These are phyloP conservation scores for Macquaria ambigua DNA, from an alignment of 2,113 vertebrate genomes.

Conservation along the genomic window DNA sequence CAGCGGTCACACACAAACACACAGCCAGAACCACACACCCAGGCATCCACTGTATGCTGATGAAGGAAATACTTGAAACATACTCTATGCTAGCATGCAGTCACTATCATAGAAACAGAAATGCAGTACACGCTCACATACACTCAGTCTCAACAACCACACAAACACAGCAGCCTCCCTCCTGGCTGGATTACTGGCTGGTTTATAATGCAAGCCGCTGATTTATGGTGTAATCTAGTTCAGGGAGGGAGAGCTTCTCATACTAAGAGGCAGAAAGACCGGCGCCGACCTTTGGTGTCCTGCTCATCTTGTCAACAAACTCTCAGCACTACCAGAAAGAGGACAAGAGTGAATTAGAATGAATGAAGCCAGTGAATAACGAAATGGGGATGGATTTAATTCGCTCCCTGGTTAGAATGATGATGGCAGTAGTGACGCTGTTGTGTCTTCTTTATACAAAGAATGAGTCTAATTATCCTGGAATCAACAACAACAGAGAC, in stretches of 20 bases:
- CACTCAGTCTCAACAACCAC: background rate
- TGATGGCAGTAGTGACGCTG: background rate
- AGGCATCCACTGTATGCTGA: background rate
- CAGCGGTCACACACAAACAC: background rate
- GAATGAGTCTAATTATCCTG: slow-evolving; percentile 24
- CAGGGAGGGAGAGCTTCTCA: slow-evolving; percentile 41
- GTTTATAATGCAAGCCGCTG: slow-evolving; percentile 25
- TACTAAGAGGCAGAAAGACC: slow-evolving; percentile 46
- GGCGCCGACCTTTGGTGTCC: slow-evolving; percentile 59
- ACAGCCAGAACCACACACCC: background rate
- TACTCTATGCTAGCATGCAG: too few relatives aligned
- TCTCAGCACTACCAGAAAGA: slow-evolving; percentile 18
- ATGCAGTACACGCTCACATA: background rate
- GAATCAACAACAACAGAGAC: slow-evolving; percentile 35
- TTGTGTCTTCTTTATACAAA: background rate
- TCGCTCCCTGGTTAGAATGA: slow-evolving; percentile 37
- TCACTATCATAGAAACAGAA: background rate
- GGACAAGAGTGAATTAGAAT: slow-evolving; percentile 33
- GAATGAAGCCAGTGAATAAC: slow-evolving; percentile 33
- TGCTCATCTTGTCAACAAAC: slow-evolving; percentile 46
- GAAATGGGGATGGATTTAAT: slow-evolving; percentile 51
- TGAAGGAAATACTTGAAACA: background rate
- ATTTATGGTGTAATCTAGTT: slow-evolving; percentile 66
- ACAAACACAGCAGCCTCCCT: slow-evolving; percentile 25
- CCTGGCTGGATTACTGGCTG: slow-evolving; percentile 37